Evolutionary conservation across 1,140 invertebrate genomes (phyloP), one percentile per base, ranked within the genome.

Genomic region (Maconellicoccus hirsutus): DNA sequence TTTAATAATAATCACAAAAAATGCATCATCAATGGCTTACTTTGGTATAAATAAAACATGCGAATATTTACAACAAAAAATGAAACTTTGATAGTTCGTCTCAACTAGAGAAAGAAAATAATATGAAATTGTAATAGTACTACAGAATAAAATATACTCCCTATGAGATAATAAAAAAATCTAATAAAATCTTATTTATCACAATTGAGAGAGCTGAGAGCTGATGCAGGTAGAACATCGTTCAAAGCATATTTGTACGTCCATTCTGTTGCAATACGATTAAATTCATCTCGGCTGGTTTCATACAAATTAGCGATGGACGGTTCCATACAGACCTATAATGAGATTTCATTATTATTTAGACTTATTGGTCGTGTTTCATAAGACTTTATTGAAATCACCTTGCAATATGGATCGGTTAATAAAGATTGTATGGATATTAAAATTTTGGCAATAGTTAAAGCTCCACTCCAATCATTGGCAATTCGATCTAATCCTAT

Each of bases 401-500:
- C 88, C 76, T 86, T 84, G 75, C 90, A 91, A 77, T 90, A 96
- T 0, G 94, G 94, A 82, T 97, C 94, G 0, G 94, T 97, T 21
- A 97, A 83, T 39, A 96, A 82, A 75, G 92, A 94, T 83, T 96
- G 94, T 70, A 94, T 88, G 71, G 91, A 93, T 63, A 94, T 87
- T 70, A 94, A 84, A 59, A 94, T 86, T 78, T 97, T 96, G 59
- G 91, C 89, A 77, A 96, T 90, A 14, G 94, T 96, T 25, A 97
- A 80, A 12, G 93, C 93, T 70, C 96, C 81, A 38, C 92, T 94
- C 94, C 94, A 97, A 80, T 96, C 96, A 79, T 96, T 91, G 77
- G 94, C 91, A 77, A 97, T 93, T 14, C 92, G 95, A 81, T 96
- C 94, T 72, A 96, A 91, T 33, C 94, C 94, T 72, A 96, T 92